phyloP scores from a whole-genome alignment of 2,888 invertebrate genomes.

The Sinopyrophorus schimmeli region DNA sequence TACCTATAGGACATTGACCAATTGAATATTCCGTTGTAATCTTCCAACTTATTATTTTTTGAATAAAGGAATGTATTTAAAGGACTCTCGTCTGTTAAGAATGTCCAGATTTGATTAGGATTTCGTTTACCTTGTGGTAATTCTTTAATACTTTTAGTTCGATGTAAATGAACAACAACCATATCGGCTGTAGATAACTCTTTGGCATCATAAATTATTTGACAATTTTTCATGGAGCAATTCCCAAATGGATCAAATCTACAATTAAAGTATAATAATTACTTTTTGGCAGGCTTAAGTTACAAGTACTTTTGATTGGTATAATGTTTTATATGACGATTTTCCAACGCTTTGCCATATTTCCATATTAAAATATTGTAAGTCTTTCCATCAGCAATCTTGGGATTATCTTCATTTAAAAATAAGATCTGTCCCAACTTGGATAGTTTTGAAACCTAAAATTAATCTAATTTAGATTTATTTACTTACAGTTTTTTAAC shows the following conservation, averaged over 20 bases:
- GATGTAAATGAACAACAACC: constrained; percentile 64
- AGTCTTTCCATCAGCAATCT: constrained; percentile 40
- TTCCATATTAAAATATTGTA: constrained; percentile 65
- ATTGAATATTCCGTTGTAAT: constrained; percentile 67
- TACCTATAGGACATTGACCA: constrained; percentile 73
- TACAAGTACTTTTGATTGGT: constrained; percentile 49
- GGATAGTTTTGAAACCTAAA: constrained; percentile 41
- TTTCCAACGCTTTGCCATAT: constrained; percentile 60
- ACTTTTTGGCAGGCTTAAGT: too few species aligned
- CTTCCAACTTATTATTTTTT: constrained; percentile 47
- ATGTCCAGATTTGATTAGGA: constrained; percentile 68
- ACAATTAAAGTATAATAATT: too few species aligned
- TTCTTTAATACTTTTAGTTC: constrained; percentile 54
- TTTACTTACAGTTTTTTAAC: too few species aligned
- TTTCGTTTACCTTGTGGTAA: constrained; percentile 58
- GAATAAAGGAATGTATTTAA: constrained; percentile 60
- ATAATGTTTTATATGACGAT: constrained; percentile 60
- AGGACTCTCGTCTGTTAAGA: constrained; percentile 71
- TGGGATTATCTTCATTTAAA: constrained; percentile 47
- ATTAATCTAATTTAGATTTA: not conserved
- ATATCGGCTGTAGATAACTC: constrained; percentile 63
- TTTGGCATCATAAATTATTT: constrained; percentile 60
- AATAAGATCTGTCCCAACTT: constrained; percentile 54
- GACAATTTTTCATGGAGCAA: constrained; percentile 67
- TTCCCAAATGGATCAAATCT: constrained; percentile 60